Conservation (phyloP, 2,888 invertebrate species). For the Noctua janthe region DNA sequence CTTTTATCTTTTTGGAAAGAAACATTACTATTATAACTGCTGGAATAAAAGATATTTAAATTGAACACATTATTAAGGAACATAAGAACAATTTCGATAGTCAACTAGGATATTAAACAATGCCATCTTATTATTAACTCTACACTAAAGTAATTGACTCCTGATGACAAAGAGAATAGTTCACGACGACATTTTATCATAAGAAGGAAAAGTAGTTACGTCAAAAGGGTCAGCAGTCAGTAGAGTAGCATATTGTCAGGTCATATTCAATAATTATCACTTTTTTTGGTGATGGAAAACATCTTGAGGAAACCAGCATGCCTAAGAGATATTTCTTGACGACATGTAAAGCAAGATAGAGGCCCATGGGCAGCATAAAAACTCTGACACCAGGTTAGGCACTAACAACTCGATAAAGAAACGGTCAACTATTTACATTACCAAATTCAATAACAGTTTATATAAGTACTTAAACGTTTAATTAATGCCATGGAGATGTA, state of each 20-base stretch:
- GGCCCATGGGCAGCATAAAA: too few relatives aligned
- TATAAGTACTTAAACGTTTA: not conserved
- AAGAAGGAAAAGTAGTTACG: not conserved
- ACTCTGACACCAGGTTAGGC: too few relatives aligned
- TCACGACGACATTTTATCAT: not conserved
- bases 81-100: not conserved
- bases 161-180: not conserved
- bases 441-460: not conserved
- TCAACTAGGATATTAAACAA: not conserved
- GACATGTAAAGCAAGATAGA: too few relatives aligned
- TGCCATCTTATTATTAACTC: not conserved
- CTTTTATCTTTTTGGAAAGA: not conserved
- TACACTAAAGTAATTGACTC: not conserved
- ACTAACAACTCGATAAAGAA: too few relatives aligned
- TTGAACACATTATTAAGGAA: not conserved
- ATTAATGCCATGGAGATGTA: not conserved
- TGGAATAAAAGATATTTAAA: not conserved
- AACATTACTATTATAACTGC: slow-evolving; percentile 4
- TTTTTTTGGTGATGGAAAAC: too few relatives aligned
- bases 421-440: not conserved
- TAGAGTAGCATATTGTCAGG: too few relatives aligned
- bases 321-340: too few relatives aligned
- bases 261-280: too few relatives aligned
- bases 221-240: not conserved
- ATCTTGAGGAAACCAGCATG: too few relatives aligned